phyloP scores from a whole-genome alignment of 1,140 invertebrate genomes.

The Carcinoscorpius rotundicauda region DNA sequence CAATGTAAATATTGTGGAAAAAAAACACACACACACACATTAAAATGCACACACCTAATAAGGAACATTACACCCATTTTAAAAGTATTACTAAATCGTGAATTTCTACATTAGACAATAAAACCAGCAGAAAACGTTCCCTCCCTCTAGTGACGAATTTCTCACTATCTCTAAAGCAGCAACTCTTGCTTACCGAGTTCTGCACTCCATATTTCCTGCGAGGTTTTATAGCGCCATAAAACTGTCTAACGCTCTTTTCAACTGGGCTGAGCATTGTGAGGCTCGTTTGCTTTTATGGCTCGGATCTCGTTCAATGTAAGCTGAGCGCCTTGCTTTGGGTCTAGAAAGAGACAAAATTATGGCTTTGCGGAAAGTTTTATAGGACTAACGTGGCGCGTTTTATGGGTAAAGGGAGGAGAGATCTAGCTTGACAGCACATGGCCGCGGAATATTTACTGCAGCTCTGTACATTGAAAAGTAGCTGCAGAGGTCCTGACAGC shows the following conservation, averaged over 20 bases:
- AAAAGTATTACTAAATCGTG: no score
- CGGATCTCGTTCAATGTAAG: conserved; percentile 4
- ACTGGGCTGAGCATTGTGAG: no score
- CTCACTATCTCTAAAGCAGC: no score
- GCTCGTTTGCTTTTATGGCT: no score
- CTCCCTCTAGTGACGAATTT: no score
- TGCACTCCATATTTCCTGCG: background rate
- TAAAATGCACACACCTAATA: no score
- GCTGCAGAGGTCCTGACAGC: background rate
- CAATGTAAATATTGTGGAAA: background rate
- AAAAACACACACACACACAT: no score
- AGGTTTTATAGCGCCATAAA: conserved; percentile 20
- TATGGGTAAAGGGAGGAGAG: conserved; percentile 21
- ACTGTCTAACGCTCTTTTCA: conserved; percentile 8
- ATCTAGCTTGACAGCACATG: conserved; percentile 12
- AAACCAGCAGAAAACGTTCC: no score
- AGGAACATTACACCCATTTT: no score
- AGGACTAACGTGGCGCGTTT: conserved; percentile 18
- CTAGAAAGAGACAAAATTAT: conserved; percentile 19
- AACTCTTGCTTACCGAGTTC: no score
- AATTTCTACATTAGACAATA: no score
- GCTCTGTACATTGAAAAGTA: conserved; percentile 10
- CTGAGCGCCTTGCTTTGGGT: conserved; percentile 7
- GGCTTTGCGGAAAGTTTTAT: conserved; percentile 21
- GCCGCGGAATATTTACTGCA: conserved; percentile 17